These are phyloP conservation scores for Nasonia longicornis DNA, from an alignment of 1,140 invertebrate species.

Conservation along the genomic window DNA sequence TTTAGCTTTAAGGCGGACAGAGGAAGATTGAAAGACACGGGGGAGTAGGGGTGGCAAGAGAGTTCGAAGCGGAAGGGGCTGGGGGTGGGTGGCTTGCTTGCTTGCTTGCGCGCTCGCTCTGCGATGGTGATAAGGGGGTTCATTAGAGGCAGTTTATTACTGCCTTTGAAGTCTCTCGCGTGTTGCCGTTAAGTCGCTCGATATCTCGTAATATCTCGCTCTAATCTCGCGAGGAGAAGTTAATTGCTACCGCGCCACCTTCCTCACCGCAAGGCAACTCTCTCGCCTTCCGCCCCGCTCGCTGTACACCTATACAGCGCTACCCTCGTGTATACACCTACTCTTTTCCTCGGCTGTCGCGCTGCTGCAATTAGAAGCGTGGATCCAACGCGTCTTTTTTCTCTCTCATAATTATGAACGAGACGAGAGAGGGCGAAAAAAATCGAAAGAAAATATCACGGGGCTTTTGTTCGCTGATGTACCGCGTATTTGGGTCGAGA, in stretches of 20 bases:
- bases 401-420: background rate
- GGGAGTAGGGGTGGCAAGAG: conserved; percentile 35
- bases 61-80: conserved; percentile 21
- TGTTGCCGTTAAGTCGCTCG: conserved; percentile 70
- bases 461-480: background rate
- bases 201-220: conserved; percentile 71
- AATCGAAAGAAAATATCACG: background rate
- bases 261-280: conserved; percentile 34
- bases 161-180: conserved; percentile 71
- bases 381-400: conserved; percentile 25
- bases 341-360: background rate
- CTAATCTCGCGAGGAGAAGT: conserved; percentile 70
- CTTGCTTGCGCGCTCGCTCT: conserved; percentile 50
- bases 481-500: background rate
- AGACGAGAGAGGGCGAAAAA: background rate
- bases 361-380: conserved; percentile 62
- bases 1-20: conserved; percentile 2
- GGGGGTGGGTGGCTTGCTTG: conserved; percentile 36
- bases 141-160: conserved; percentile 71
- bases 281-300: conserved; percentile 16
- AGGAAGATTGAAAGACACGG: conserved; percentile 36
- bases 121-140: conserved; percentile 69
- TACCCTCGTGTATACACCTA: background rate
- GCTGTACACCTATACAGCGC: background rate
- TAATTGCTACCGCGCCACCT: conserved; percentile 66